Evolutionary conservation across 2,113 vertebrate genomes (phyloP), one percentile per base, ranked within the genome.

Genomic region (Ammodramus savannarum): DNA sequence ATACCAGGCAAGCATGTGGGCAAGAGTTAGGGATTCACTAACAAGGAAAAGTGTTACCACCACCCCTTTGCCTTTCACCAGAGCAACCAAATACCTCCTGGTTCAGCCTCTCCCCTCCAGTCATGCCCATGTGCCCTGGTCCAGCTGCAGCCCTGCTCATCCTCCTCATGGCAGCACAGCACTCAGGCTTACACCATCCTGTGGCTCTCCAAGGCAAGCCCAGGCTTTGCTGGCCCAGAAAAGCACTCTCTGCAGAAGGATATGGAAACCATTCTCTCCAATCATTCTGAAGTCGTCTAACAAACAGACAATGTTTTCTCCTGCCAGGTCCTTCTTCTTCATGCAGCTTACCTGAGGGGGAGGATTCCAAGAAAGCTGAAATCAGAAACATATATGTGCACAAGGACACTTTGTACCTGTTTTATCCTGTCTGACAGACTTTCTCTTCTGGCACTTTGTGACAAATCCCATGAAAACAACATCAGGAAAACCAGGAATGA

Each of bases 251-350:
- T 59, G 39, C 36, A 69, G 75, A 98, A 98, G 98, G 98, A 99
- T 99, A 99, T 97, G 98, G 83, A 99, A 96, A 20, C 98, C 98
- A 2, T 98, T 98, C 84, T 98, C 96, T 79, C 98, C 98, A 8
- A 97, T 98, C 93, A 98, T 95, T 95, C 98, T 98, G 93, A 99
- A 99, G 91, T 99, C 98, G 3, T 99, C 98, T 44, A 98, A 94
- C 88, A 99, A 96, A 87, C 89, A 97, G 72, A 99, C 80, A 0
- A 99, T 96, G 82, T 96, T 98, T 65, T 96, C 96, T 76, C 98
- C 98, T 57, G 97, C 94, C 13, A 10, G 63, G 41, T 98, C 98
- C 29, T 97, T 98, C 78, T 95, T 97, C 41, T 88, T 96, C 54
- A 98, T 97, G 43, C 97, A 97, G 59, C 94, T 96, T 68, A 98